These are phyloP conservation scores for Oncorhynchus kisutch DNA, from an alignment of 2,113 vertebrate species.

Conservation along the genomic window DNA sequence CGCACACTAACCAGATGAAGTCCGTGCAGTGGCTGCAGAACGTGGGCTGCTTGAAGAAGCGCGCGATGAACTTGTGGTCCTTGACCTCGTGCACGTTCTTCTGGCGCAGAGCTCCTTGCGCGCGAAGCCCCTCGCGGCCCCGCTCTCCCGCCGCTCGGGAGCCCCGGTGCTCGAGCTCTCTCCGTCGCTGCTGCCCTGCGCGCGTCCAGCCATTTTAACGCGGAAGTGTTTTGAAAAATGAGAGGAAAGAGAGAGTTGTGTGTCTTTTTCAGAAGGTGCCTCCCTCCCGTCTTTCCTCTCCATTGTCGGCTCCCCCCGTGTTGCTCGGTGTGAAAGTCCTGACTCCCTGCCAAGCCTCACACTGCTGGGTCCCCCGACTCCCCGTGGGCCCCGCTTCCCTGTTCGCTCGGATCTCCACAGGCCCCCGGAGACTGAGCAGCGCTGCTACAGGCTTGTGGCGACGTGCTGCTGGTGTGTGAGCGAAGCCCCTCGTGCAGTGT, in stretches of 20 bases:
- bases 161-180: slow-evolving; percentile 45
- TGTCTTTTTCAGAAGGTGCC: slow-evolving; percentile 45
- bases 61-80: no score
- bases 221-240: slow-evolving; percentile 58
- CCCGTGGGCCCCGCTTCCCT: slow-evolving; percentile 34
- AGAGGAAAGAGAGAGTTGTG: slow-evolving; percentile 38
- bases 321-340: slow-evolving; percentile 30
- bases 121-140: slow-evolving; percentile 29
- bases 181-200: slow-evolving; percentile 56
- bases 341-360: slow-evolving; percentile 23
- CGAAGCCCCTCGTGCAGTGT: neutral
- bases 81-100: no score
- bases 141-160: slow-evolving; percentile 67
- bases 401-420: slow-evolving; percentile 10
- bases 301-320: slow-evolving; percentile 51
- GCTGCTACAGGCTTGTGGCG: slow-evolving; percentile 19
- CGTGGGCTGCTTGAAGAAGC: no score
- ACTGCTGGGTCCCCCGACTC: slow-evolving; percentile 45
- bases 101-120: no score
- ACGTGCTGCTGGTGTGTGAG: neutral
- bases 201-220: slow-evolving; percentile 78
- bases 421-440: neutral
- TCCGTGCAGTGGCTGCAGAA: no score
- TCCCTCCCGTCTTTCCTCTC: slow-evolving; percentile 42
- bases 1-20: neutral